phyloP scores from a whole-genome alignment of 64 coral and sea anemone genomes.

The Stichodactyla mertensii region DNA sequence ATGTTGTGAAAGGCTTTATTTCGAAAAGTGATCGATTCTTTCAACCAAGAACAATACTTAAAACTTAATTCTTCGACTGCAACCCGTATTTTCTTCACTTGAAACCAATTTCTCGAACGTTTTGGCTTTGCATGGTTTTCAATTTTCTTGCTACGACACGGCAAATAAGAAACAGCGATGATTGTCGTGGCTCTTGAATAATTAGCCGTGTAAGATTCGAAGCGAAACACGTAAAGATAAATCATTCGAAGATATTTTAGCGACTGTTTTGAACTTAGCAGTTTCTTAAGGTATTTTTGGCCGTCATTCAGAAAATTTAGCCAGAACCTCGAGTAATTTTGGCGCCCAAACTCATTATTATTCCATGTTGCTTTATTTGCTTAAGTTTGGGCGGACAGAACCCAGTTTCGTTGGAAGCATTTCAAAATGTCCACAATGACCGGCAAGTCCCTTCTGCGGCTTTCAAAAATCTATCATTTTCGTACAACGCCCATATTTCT shows the following conservation, averaged over 20 bases:
- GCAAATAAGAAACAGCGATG: neutral
- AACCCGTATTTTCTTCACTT: neutral
- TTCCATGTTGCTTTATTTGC: constrained; percentile 10
- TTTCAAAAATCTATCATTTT: neutral
- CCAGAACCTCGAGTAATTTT: neutral
- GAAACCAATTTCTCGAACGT: neutral
- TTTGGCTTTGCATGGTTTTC: neutral
- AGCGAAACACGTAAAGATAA: neutral
- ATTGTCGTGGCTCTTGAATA: neutral
- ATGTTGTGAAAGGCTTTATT: neutral
- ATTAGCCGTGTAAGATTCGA: neutral
- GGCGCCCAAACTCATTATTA: constrained; percentile 12
- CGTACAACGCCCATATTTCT: neutral
- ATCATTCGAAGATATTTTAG: neutral
- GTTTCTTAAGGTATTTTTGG: neutral
- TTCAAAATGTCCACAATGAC: neutral
- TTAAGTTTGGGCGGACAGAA: neutral
- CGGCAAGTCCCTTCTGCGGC: neutral
- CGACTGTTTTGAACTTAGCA: neutral
- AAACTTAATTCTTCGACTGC: neutral
- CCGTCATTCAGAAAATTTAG: neutral
- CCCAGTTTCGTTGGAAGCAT: neutral
- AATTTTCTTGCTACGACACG: constrained; percentile 7
- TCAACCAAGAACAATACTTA: neutral
- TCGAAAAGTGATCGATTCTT: neutral